Evolutionary conservation across 2,797 vertebrate genomes (phyloP), one percentile per base, ranked within the genome.

Genomic region (Smutsia temminckii): DNA sequence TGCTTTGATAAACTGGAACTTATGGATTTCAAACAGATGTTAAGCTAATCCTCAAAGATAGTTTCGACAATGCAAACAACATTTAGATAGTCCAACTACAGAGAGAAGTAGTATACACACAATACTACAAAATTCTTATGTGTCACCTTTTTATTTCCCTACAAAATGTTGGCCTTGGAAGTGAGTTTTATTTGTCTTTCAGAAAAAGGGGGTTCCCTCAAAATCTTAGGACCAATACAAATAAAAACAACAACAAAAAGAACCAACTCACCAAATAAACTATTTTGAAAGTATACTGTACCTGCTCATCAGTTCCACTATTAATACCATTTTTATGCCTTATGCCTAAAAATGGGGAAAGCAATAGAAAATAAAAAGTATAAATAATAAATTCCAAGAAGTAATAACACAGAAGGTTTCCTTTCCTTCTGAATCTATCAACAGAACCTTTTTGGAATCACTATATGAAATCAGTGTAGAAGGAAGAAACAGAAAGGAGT

Each of bases 1-100:
- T 95, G 71, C 90, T 46, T 95, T 89, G 84, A 97, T 69, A 79
- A 94, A 95, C 20, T 95, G 3, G 51, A 96, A 97, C 88, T 85
- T 91, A 64, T 25, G 71, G 16, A 91, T 96, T 95, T 96, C 93
- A 96, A 78, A 85, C 53, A 89, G 74, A 83, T 94, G 63, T 94
- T 51, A 98, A 97, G 16, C 46, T 95, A 96, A 97, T 87, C 69
- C 64, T 97, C 95, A 96, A 95, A 96, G 72, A 94, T 51, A 14
- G 90, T 95, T 95, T 94, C 87, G 83, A 95, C 95, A 83, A 2
- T 49, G 91, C 23, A 96, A 2, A 0, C 18, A 32, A 61, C 71
- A 96, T 79, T 95, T 94, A 37, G n/a, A 69, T n/a, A 78, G 17
- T 17, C 42, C 25, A 87, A 78, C 27, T 93, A 63, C 20, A 79